These are phyloP conservation scores for Hydropsyche betteni DNA, from an alignment of 2,888 invertebrate species.

Conservation along the genomic window DNA sequence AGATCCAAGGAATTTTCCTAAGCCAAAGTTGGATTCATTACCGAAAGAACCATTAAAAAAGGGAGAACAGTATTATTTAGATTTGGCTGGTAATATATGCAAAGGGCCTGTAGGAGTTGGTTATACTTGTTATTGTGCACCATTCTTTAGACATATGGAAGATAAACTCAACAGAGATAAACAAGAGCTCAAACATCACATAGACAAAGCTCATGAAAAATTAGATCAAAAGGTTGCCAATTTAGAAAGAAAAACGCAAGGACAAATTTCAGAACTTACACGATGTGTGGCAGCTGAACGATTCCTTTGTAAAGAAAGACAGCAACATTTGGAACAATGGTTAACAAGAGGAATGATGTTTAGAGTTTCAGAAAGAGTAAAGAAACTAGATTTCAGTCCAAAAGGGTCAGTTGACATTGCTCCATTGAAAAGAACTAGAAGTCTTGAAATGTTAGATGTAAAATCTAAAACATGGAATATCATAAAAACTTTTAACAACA, in stretches of 20 bases:
- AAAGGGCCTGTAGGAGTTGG: slow-evolving; percentile 96
- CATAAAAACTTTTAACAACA: slow-evolving; percentile 60
- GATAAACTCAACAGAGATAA: slow-evolving; percentile 83
- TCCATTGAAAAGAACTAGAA: slow-evolving; percentile 73
- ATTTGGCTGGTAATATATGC: slow-evolving; percentile 92
- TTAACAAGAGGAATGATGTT: slow-evolving; percentile 71
- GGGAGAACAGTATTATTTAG: slow-evolving; percentile 94
- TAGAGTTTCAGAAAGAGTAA: slow-evolving; percentile 66
- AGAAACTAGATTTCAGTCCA: slow-evolving; percentile 63
- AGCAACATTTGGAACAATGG: slow-evolving; percentile 76
- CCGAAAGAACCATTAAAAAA: slow-evolving; percentile 85
- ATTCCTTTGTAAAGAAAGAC: slow-evolving; percentile 70
- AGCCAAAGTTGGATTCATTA: slow-evolving; percentile 84
- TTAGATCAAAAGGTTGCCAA: slow-evolving; percentile 84
- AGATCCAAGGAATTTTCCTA: slow-evolving; percentile 84
- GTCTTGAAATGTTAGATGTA: slow-evolving; percentile 73
- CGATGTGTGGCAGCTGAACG: slow-evolving; percentile 73
- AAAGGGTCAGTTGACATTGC: slow-evolving; percentile 67
- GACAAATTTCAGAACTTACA: slow-evolving; percentile 75
- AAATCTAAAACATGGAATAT: slow-evolving; percentile 63
- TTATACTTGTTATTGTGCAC: slow-evolving; percentile 92
- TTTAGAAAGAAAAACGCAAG: slow-evolving; percentile 77
- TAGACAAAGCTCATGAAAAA: slow-evolving; percentile 81
- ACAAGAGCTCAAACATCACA: slow-evolving; percentile 78
- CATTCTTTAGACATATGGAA: slow-evolving; percentile 89